Evolutionary conservation across 1,140 invertebrate genomes (phyloP).

Genomic region (Zaprionus gabonicus): DNA sequence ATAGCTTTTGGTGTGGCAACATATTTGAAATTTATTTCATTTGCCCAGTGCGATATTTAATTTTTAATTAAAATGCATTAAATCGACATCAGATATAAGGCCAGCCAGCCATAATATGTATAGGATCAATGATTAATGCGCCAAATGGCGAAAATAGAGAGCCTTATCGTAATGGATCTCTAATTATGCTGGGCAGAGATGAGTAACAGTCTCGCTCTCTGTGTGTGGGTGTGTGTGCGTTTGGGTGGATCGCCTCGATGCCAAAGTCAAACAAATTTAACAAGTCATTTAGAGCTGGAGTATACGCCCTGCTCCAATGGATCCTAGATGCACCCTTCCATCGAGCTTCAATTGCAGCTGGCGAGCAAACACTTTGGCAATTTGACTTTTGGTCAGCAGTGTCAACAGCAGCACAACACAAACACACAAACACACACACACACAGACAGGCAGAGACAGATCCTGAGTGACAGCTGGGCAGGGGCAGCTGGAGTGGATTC

Average conservation of each 20-base stretch:
- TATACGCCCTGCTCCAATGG: conserved; percentile 40
- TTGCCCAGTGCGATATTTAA: neutral
- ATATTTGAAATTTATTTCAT: neutral
- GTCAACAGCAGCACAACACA: conserved; percentile 65
- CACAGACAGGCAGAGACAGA: conserved; percentile 1
- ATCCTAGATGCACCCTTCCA: conserved; percentile 26
- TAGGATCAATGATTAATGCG: conserved; percentile 3
- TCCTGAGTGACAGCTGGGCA: neutral
- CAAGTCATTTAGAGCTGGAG: conserved; percentile 60
- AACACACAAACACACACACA: conserved; percentile 34
- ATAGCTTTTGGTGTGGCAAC: neutral
- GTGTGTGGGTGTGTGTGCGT: neutral
- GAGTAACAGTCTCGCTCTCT: neutral
- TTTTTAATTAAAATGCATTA: conserved; percentile 9
- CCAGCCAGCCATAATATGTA: neutral
- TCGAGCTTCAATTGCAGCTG: conserved; percentile 56
- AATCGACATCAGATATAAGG: neutral
- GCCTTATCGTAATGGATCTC: neutral
- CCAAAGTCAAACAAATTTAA: conserved; percentile 74
- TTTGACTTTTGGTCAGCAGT: conserved; percentile 79
- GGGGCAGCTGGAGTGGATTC: neutral
- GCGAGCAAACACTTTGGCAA: conserved; percentile 77
- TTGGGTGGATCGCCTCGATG: conserved; percentile 1
- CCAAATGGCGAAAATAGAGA: neutral
- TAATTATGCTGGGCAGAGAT: neutral